Base-by-base conservation (phyloP, 2,797 vertebrate species). In the Thamnophis elegans region DNA sequence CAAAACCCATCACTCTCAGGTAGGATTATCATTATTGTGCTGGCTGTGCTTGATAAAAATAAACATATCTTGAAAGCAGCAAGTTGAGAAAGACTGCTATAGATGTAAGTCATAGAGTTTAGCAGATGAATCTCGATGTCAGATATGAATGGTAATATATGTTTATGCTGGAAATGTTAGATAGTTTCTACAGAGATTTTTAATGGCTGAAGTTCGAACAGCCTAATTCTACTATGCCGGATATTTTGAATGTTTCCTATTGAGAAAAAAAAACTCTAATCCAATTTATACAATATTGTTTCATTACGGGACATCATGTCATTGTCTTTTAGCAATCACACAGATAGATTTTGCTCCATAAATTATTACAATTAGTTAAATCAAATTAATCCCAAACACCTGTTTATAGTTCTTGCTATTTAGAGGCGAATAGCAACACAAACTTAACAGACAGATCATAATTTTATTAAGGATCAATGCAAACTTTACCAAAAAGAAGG, bases 271-370 rank as follows among this genome's bases (percentile, higher is more conserved):
- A 78, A 59, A n/a, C 7, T 82, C 22, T 58, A 28, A 85, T 22
- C 20, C 88, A n/a, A 53, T 85, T 65, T 56, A 58, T 53, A 32
- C 10, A 89, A 68, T 68, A 28, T 65, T 68, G 11, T 86, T n/a
- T 68, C n/a, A n/a, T 54, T 87, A n/a, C 32, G 53, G 26, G 16
- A 85, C 18, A 32, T 54, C 8, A 87, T 55, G 85, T 56, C 26
- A n/a, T 28, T 54, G 14, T n/a, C 54, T 56, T 56, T 54, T n/a
- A 54, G 53, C 28, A 87, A 87, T 54, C 51, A 78, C 18, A 42
- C 3, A 68, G 65, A 78, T 42, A 36, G n/a, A 18, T 11, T 93
- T 87, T 0, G 26, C 0, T 51, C 9, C 85, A 65, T 36, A 28
- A 82, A 78, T 22, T 78, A 42, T 78, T 78, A 78, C 36, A 78